Evolutionary conservation across 2,888 invertebrate genomes (phyloP).

Genomic region (Drosophila phalerata): DNA sequence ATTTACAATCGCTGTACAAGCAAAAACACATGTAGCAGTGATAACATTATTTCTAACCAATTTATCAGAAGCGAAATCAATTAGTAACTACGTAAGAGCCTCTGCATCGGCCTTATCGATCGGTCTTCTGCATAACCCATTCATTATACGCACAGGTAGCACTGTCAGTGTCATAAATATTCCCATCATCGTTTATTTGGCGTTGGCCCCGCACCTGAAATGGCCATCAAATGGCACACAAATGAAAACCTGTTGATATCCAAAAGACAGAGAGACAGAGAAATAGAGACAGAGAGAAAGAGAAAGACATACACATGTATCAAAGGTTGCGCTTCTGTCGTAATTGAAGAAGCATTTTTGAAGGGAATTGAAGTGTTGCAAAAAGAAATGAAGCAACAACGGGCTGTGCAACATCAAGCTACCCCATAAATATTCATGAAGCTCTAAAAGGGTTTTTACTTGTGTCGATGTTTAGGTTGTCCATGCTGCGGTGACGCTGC

Average conservation of each 20-base stretch:
- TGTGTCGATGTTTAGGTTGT: slow-evolving; percentile 52
- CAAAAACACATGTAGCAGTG: slow-evolving; percentile 57
- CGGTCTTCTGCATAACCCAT: slow-evolving; percentile 62
- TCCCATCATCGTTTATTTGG: slow-evolving; percentile 79
- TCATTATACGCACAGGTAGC: slow-evolving; percentile 74
- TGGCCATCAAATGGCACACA: slow-evolving; percentile 72
- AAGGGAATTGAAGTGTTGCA: slow-evolving; percentile 49
- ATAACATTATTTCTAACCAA: slow-evolving; percentile 60
- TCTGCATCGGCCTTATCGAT: slow-evolving; percentile 55
- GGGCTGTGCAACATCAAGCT: slow-evolving; percentile 30
- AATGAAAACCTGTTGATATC: slow-evolving; percentile 79
- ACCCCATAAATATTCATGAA: slow-evolving; percentile 80
- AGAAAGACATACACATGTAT: slow-evolving; percentile 15
- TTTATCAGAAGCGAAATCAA: slow-evolving; percentile 77
- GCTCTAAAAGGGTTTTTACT: slow-evolving; percentile 72
- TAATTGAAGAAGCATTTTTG: slow-evolving; percentile 66
- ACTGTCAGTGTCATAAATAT: slow-evolving; percentile 80
- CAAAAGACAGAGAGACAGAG: slow-evolving; percentile 34
- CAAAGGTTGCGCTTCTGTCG: slow-evolving; percentile 56
- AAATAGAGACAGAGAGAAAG: slow-evolving; percentile 25
- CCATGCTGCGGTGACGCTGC: slow-evolving; percentile 13
- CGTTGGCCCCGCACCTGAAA: slow-evolving; percentile 37
- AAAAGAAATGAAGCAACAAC: slow-evolving; percentile 22
- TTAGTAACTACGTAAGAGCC: slow-evolving; percentile 71
- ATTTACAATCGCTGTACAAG: slow-evolving; percentile 65